These are phyloP conservation scores for Craseonycteris thonglongyai DNA, from an alignment of 2,113 vertebrate genomes.

Conservation along the genomic window DNA sequence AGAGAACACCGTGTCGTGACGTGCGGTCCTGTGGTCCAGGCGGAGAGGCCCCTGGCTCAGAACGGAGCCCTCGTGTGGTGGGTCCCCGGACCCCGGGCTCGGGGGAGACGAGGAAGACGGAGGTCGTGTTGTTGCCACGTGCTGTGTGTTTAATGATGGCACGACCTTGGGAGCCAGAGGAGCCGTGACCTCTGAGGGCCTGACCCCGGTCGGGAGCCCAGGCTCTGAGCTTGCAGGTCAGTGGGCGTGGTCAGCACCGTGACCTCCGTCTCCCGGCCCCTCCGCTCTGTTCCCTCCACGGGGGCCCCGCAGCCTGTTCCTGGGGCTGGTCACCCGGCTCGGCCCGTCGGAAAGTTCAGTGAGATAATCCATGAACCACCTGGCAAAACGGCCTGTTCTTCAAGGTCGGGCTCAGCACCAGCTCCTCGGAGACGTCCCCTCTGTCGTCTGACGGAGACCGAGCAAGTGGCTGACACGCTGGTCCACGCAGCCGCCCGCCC, in stretches of 20 bases:
- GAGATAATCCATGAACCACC: not conserved
- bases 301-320: not conserved
- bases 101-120: not conserved
- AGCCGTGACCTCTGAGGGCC: not conserved
- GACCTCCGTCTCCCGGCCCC: not conserved
- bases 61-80: not conserved
- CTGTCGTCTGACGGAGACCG: not conserved
- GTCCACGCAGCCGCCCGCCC: not conserved
- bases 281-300: not conserved
- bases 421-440: not conserved
- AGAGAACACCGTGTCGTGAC: too few relatives aligned
- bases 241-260: not conserved
- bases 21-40: not conserved
- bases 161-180: slow-evolving; percentile 8
- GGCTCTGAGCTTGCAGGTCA: not conserved
- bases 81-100: not conserved
- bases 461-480: too few relatives aligned
- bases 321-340: too few relatives aligned
- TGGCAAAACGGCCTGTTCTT: not conserved
- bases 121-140: slow-evolving; percentile 24
- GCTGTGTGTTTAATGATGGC: slow-evolving; percentile 42
- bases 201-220: slow-evolving; percentile 2
- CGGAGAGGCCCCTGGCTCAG: not conserved
- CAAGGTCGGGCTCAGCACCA: not conserved
- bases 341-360: too few relatives aligned